Evolutionary conservation across 2,797 vertebrate genomes (phyloP).

Genomic region (Chelon labrosus): DNA sequence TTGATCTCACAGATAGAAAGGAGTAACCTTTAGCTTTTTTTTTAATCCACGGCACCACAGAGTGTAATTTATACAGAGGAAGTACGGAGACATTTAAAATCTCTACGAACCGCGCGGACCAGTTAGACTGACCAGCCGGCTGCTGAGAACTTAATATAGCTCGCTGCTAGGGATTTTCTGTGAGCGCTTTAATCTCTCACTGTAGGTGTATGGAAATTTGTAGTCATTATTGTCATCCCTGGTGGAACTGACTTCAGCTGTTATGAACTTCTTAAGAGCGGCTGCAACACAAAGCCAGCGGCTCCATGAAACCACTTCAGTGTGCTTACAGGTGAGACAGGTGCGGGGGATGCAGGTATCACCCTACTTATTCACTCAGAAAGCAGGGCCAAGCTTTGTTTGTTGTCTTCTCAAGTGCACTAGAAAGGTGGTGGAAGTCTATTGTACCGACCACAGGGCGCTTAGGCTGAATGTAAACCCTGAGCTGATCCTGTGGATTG

Average conservation of each 20-base stretch:
- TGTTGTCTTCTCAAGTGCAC: slow-evolving; percentile 32
- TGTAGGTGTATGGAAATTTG: slow-evolving; percentile 44
- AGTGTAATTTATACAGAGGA: slow-evolving; percentile 11
- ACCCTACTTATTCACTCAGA: slow-evolving; percentile 31
- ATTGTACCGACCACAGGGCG: slow-evolving; percentile 19
- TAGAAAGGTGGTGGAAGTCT: slow-evolving; percentile 12
- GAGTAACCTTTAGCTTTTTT: slow-evolving; percentile 19
- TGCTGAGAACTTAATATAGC: slow-evolving; percentile 33
- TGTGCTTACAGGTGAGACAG: slow-evolving; percentile 24
- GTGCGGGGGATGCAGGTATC: slow-evolving; percentile 23
- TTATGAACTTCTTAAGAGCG: slow-evolving; percentile 39
- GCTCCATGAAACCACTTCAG: slow-evolving; percentile 26
- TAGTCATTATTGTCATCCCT: slow-evolving; percentile 41
- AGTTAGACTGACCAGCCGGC: slow-evolving; percentile 14
- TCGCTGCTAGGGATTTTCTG: slow-evolving; percentile 44
- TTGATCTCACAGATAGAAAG: slow-evolving; percentile 13
- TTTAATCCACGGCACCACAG: slow-evolving; percentile 12
- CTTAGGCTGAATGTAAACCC: slow-evolving; percentile 41
- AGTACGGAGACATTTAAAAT: slow-evolving; percentile 17
- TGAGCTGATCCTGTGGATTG: slow-evolving; percentile 43
- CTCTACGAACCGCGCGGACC: slow-evolving; percentile 3
- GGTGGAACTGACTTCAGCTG: slow-evolving; percentile 37
- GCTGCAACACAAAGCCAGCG: slow-evolving; percentile 25
- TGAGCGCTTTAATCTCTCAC: slow-evolving; percentile 40
- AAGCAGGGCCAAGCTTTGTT: slow-evolving; percentile 11